Evolutionary conservation across 2,888 invertebrate genomes (phyloP).

Genomic region (Camponotus fellah): DNA sequence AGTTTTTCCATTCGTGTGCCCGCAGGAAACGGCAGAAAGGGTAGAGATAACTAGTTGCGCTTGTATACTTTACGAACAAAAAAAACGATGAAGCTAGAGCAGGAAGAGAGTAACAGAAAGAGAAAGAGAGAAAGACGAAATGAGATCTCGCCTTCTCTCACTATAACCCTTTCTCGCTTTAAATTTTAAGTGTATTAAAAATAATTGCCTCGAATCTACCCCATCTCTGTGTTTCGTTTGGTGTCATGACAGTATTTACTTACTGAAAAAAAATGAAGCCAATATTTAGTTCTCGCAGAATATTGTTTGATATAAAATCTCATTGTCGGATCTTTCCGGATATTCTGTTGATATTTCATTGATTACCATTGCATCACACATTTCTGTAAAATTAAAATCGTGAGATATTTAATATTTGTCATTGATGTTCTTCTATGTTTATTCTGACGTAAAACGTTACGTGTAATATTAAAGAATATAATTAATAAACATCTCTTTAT

Average conservation of each 20-base stretch:
- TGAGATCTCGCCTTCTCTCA: conserved; percentile 19
- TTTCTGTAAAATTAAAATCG: neutral
- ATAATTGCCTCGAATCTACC: conserved; percentile 79
- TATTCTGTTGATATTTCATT: neutral
- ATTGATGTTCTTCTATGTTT: neutral
- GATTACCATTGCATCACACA: neutral
- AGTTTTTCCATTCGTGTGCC: conserved; percentile 56
- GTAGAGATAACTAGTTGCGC: conserved; percentile 61
- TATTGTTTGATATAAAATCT: neutral
- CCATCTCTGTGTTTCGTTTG: conserved; percentile 66
- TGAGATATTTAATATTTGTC: neutral
- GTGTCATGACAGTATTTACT: conserved; percentile 38
- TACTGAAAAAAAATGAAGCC: neutral
- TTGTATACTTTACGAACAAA: conserved; percentile 51
- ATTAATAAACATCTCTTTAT: neutral
- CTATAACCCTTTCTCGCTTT: conserved; percentile 68
- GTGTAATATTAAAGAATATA: neutral
- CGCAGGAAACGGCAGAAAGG: conserved; percentile 47
- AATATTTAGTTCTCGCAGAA: neutral
- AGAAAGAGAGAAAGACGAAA: neutral
- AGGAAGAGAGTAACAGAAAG: neutral
- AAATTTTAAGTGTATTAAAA: conserved; percentile 82
- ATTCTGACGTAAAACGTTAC: neutral
- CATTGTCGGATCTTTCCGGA: neutral
- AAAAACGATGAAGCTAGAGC: conserved; percentile 31